These are phyloP conservation scores for Orthonychiurus folsomi DNA, from an alignment of 2,888 invertebrate species.

Conservation along the genomic window DNA sequence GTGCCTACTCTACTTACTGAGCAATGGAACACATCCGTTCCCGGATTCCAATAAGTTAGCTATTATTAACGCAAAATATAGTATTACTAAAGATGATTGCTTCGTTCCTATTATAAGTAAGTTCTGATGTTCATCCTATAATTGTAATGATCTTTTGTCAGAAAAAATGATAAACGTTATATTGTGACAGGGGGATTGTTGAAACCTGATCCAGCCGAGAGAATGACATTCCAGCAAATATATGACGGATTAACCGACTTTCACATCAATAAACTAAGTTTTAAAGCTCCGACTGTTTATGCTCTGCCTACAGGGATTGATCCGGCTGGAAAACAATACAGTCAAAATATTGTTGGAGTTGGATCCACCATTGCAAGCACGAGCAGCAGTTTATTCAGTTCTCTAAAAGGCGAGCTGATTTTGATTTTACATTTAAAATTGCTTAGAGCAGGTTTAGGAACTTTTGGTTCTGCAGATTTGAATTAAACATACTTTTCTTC, in stretches of 20 bases:
- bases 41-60: constrained; percentile 88
- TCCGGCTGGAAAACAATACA: not conserved
- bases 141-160: constrained; percentile 1
- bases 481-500: no score
- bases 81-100: constrained; percentile 71
- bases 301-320: not conserved
- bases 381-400: constrained; percentile 8
- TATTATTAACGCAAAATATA: constrained; percentile 92
- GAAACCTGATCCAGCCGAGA: constrained; percentile 69
- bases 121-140: constrained; percentile 40
- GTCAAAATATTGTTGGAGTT: not conserved
- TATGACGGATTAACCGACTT: constrained; percentile 80
- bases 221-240: constrained; percentile 68
- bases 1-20: constrained; percentile 83
- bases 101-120: constrained; percentile 84
- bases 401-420: not conserved
- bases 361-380: not conserved
- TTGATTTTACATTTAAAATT: no score
- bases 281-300: not conserved
- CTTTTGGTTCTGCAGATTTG: no score
- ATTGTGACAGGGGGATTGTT: constrained; percentile 61
- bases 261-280: constrained; percentile 59
- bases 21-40: constrained; percentile 91
- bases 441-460: no score
- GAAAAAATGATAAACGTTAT: not conserved